Evolutionary conservation across 2,888 invertebrate species (phyloP).

Genomic region (Eilema depressum): DNA sequence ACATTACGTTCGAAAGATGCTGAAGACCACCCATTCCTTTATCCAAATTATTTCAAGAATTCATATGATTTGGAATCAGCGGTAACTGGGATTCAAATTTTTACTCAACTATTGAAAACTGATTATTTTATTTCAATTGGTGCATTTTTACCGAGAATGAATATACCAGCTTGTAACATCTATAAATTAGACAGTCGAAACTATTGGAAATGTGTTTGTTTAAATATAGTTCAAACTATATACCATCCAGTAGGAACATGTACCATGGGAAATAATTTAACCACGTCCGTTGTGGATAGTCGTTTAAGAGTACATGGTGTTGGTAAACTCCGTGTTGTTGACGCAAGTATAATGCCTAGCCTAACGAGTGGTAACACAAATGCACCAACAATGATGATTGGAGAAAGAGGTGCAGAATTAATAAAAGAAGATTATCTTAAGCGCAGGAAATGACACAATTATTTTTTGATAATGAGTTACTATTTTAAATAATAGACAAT

Average conservation of each 20-base stretch:
- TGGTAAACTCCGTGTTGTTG: slow-evolving; percentile 88
- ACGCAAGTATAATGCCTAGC: slow-evolving; percentile 92
- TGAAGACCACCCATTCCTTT: slow-evolving; percentile 67
- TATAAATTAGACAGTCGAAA: slow-evolving; percentile 55
- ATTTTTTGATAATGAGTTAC: no score
- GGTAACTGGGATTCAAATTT: slow-evolving; percentile 60
- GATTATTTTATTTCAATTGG: slow-evolving; percentile 27
- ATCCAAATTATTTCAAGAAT: slow-evolving; percentile 83
- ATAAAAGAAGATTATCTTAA: slow-evolving; percentile 82
- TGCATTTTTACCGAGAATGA: slow-evolving; percentile 50
- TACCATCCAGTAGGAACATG: slow-evolving; percentile 90
- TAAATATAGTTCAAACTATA: slow-evolving; percentile 82
- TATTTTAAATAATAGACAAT: no score
- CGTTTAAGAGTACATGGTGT: slow-evolving; percentile 89
- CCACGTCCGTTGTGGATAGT: slow-evolving; percentile 78
- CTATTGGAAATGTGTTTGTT: slow-evolving; percentile 67
- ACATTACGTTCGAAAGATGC: slow-evolving; percentile 86
- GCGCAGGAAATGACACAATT: not conserved
- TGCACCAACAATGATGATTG: slow-evolving; percentile 92
- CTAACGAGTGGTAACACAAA: slow-evolving; percentile 92
- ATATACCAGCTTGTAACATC: no score
- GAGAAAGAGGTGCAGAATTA: slow-evolving; percentile 91
- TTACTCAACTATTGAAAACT: slow-evolving; percentile 58
- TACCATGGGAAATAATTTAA: slow-evolving; percentile 83
- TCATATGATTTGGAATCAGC: slow-evolving; percentile 78